Conservation (phyloP, 2,888 invertebrate genomes). For the Neocrepidodera transversa region DNA sequence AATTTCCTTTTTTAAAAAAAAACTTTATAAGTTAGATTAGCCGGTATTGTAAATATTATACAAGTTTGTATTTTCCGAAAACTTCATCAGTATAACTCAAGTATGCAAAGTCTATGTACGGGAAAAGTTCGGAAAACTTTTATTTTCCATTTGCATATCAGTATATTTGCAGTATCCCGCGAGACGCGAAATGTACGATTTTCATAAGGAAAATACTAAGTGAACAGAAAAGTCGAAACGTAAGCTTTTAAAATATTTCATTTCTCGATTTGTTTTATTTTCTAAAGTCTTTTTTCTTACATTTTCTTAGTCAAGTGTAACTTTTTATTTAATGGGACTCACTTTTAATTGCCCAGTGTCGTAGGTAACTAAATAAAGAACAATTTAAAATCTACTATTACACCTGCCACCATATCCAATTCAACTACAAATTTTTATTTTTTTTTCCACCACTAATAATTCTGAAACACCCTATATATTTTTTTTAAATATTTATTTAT, state of each 20-base stretch:
- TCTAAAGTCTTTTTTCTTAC: too few species aligned
- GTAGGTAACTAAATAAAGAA: too few species aligned
- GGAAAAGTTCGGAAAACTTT: conserved; percentile 27
- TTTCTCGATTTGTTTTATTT: conserved; percentile 6
- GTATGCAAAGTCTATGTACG: conserved; percentile 24
- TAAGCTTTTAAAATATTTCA: conserved; percentile 20
- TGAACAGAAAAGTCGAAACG: conserved; percentile 18
- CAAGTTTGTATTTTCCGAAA: conserved; percentile 26
- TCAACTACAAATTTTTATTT: too few species aligned
- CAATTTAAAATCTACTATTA: too few species aligned
- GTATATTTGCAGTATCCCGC: conserved; percentile 29
- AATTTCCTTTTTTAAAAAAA: conserved; percentile 23
- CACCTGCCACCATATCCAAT: too few species aligned
- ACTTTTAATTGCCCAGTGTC: background rate
- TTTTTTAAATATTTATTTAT: too few species aligned
- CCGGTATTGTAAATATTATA: conserved; percentile 36
- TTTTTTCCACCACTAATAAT: too few species aligned
- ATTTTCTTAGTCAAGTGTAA: background rate
- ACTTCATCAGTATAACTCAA: conserved; percentile 33
- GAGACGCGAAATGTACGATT: conserved; percentile 24
- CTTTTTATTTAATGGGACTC: conserved; percentile 3
- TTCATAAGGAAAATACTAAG: conserved; percentile 24
- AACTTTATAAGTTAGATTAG: conserved; percentile 33
- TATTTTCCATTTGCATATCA: conserved; percentile 36
- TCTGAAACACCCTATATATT: too few species aligned